Base-by-base conservation (phyloP, 37 sponge, comb jelly and placozoan species). In the Aplysina aerophoba region DNA sequence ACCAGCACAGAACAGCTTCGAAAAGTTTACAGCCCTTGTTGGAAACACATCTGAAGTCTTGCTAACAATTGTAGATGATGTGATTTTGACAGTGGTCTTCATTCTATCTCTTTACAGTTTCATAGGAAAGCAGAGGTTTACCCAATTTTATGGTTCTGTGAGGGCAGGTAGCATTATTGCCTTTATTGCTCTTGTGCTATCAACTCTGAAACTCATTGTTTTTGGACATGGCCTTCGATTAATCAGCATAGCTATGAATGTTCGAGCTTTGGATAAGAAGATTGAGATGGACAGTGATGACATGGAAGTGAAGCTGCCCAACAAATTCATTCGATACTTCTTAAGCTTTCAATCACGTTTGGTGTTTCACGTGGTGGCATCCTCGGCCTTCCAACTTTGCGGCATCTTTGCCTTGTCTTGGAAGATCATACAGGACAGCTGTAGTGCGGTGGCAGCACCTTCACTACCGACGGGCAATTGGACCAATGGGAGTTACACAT, bases 391-490 rank as follows among this genome's bases (percentile, higher is more conserved):
- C 34, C 71, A 69, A 35, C 17, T 69, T 69, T 28, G 4, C 4
- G 28, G 33, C 6, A 4, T 69, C 1, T 30, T 27, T 69, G 71
- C 71, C 1, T 6, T 69, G 71, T 31, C 33, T 30, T 69, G 71
- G 71, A 69, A 69, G 33, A 69, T 69, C 71, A 69, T 69, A 34
- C 71, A 35, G 19, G 71, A 69, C 34, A 30, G 30, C 30, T 69
- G 71, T 28, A 30, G 19, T 6, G 11, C 71, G 1, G 31, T 17
- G 33, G 0, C 66, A 20, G 22, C 19, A 3, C 50, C 3, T 44
- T 8, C 50, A 44, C 6, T 44, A 44, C 50, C 8, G 50, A 44
- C 50, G 3, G 50, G 6, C 3, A 44, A 8, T 44, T 11, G 50
- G 6, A 11, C 50, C 3, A 44, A 8, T 44, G 50, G 50, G 6